These are phyloP conservation scores for Zapus hudsonius DNA, from an alignment of 2,113 vertebrate genomes.

Conservation along the genomic window DNA sequence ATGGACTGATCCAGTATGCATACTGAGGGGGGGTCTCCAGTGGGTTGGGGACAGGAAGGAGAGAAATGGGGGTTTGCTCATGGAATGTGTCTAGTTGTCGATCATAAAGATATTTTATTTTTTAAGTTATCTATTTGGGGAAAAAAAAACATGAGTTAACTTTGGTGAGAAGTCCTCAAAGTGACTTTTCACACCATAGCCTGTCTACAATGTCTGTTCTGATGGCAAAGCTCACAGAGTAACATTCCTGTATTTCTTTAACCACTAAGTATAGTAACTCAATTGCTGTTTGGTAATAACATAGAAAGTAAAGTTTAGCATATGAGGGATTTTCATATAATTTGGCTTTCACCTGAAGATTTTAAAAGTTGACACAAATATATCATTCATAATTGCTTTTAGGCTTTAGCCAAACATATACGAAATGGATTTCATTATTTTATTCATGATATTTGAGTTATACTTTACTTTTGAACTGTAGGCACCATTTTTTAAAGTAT, in stretches of 20 bases:
- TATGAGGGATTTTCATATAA: background rate
- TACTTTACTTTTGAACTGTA: slow-evolving; percentile 32
- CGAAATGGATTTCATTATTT: slow-evolving; percentile 41
- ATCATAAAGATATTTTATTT: no score
- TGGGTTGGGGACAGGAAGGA: no score
- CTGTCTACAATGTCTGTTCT: background rate
- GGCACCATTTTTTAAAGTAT: slow-evolving; percentile 9
- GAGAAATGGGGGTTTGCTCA: no score
- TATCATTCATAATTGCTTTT: slow-evolving; percentile 44
- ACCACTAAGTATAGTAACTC: background rate
- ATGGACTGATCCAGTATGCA: no score
- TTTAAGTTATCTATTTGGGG: background rate
- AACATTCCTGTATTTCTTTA: background rate
- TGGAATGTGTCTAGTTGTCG: no score
- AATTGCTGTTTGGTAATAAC: background rate
- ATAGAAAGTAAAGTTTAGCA: slow-evolving; percentile 6
- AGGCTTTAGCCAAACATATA: slow-evolving; percentile 27
- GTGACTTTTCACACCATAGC: background rate
- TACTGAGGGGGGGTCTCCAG: no score
- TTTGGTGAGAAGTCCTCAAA: background rate
- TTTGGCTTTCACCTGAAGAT: background rate
- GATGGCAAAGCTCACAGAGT: background rate
- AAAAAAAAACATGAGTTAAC: background rate
- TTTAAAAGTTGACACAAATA: slow-evolving; percentile 49
- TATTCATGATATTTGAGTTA: slow-evolving; percentile 30